Conservation (phyloP, 35 echinoderm and acorn worm genomes). For the Chiridota heheva region DNA sequence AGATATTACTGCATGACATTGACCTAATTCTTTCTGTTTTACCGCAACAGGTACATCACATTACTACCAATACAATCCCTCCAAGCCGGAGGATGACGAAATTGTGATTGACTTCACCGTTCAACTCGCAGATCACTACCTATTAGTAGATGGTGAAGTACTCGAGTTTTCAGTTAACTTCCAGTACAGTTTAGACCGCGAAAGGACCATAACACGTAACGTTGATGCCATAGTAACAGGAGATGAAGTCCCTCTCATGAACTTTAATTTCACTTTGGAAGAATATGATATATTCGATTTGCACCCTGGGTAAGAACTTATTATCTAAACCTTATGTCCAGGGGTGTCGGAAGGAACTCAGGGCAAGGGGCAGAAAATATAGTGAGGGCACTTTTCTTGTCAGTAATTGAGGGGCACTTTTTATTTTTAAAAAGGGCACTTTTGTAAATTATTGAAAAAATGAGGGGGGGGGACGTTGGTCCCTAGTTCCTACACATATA, state of each 20-base stretch:
- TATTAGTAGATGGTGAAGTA: slow-evolving; percentile 38
- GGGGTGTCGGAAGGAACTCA: no score
- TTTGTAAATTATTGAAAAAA: no score
- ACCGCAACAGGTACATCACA: slow-evolving; percentile 65
- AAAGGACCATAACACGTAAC: slow-evolving; percentile 32
- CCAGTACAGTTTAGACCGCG: slow-evolving; percentile 62
- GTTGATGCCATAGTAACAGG: slow-evolving; percentile 51
- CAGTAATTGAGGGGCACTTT: no score
- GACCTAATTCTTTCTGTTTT: background rate
- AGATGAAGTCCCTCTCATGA: slow-evolving; percentile 46
- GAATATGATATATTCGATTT: slow-evolving; percentile 61
- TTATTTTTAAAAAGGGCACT: no score
- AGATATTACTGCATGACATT: background rate
- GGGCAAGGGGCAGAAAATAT: no score
- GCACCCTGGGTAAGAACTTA: slow-evolving; percentile 67
- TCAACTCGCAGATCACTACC: slow-evolving; percentile 78
- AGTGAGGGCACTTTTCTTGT: no score
- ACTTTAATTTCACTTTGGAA: slow-evolving; percentile 72
- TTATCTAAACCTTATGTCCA: background rate
- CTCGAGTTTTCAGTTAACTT: slow-evolving; percentile 64
- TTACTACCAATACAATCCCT: slow-evolving; percentile 67
- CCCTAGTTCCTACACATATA: no score
- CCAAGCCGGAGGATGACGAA: slow-evolving; percentile 64
- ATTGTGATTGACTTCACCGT: slow-evolving; percentile 68
- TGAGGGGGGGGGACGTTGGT: no score